Evolutionary conservation across 2,888 invertebrate species (phyloP).

Genomic region (Meghimatium bilineatum): DNA sequence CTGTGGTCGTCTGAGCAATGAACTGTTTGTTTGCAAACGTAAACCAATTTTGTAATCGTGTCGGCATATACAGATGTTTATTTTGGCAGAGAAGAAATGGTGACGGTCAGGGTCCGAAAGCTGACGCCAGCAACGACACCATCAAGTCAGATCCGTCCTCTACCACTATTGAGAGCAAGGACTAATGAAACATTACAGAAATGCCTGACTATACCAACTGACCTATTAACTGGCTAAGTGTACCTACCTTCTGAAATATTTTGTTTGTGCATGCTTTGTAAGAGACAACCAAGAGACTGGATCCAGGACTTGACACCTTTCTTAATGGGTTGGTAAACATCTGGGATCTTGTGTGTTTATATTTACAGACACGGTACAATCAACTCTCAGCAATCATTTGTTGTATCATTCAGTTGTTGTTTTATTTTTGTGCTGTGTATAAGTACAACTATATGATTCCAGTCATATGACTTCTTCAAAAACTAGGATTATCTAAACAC

Average conservation of each 20-base stretch:
- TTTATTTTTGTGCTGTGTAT: too few relatives aligned
- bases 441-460: too few relatives aligned
- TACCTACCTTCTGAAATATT: conserved; percentile 11
- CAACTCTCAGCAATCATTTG: too few relatives aligned
- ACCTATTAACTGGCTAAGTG: conserved; percentile 10
- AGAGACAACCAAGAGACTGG: conserved; percentile 34
- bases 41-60: neutral
- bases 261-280: conserved; percentile 35
- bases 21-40: too few relatives aligned
- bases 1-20: too few relatives aligned
- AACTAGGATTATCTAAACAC: too few relatives aligned
- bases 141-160: conserved; percentile 43
- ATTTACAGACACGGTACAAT: neutral
- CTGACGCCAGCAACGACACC: conserved; percentile 47
- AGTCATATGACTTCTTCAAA: too few relatives aligned
- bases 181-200: neutral
- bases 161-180: conserved; percentile 37
- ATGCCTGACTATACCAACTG: neutral
- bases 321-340: conserved; percentile 36
- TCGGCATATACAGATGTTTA: conserved; percentile 6
- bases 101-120: conserved; percentile 46
- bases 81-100: conserved; percentile 27
- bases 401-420: too few relatives aligned
- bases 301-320: conserved; percentile 26
- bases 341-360: conserved; percentile 32